Base-by-base conservation (phyloP, 2,113 vertebrate genomes). In the Gasterosteus aculeatus region DNA sequence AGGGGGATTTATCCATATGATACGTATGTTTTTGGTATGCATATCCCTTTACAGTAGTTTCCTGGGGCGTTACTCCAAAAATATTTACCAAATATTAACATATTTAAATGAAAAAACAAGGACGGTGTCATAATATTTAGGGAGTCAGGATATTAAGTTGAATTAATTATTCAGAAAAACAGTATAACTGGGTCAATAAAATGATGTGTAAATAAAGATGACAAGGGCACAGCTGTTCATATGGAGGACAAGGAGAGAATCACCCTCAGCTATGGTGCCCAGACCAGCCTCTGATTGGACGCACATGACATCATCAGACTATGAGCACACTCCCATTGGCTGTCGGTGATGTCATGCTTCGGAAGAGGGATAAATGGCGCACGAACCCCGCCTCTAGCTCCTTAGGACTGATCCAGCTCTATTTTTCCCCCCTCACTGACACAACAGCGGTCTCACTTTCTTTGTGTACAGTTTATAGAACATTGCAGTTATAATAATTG, bases 271-370 rank as follows among this genome's bases (percentile, higher is more conserved):
- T 62, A 88, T 75, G 82, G 42, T 71, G 80, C 72, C 59, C 83
- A 86, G 46, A 57, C 44, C 51, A 46, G 63, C 59, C 33, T 81
- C 87, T 77, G 71, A 94, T 94, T 94, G 92, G 93, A 22, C 85
- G 26, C 41, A 38, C 62, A 88, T 95, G 91, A 94, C 93, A 93
- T 94, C 92, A 93, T 90, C 89, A 90, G 85, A 88, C 74, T 16
- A 33, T 42, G 33, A 62, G 38, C 58, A 33, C 15, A 4, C 46
- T 89, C 71, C 67, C 44, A 94, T 90, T 93, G 93, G 93, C 84
- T 75, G 76, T 67, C n/a, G 41, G 86, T 94, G 93, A 94, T 92
- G 90, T 93, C 92, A 94, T 91, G 88, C 81, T 81, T 64, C 33
- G n/a, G 42, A 51, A 78, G 67, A 51, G 56, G 68, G 73, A 85